Conservation (phyloP, 2,888 invertebrate species). For the Andricus curvator region DNA sequence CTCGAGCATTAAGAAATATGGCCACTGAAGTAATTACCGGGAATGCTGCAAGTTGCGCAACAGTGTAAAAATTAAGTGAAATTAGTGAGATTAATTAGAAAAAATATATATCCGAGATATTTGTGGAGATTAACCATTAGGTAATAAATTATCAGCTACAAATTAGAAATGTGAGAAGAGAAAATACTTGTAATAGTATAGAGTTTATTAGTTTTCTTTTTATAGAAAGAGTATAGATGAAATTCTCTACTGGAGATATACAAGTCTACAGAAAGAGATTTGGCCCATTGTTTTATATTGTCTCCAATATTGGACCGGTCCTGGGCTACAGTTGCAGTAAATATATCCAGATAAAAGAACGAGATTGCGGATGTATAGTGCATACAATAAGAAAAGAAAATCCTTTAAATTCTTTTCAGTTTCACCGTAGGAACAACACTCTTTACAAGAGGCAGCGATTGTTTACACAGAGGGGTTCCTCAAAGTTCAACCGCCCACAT, state of each 20-base stretch:
- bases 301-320: not conserved
- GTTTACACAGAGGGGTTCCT: constrained; percentile 15
- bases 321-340: constrained; percentile 13
- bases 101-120: not conserved
- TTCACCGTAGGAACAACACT: constrained; percentile 25
- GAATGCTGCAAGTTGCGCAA: not conserved
- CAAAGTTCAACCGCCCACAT: constrained; percentile 26
- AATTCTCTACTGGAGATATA: not conserved
- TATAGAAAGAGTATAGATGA: not conserved
- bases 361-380: not conserved
- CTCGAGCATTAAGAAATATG: not conserved
- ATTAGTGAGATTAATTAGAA: not conserved
- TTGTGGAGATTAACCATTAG: not conserved
- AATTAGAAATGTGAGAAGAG: constrained; percentile 3
- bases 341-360: constrained; percentile 5
- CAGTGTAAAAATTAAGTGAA: not conserved
- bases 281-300: not conserved
- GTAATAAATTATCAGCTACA: constrained; percentile 1
- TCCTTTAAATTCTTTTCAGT: constrained; percentile 22
- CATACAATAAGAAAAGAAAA: not conserved
- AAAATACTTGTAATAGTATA: constrained; percentile 4
- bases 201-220: not conserved
- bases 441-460: constrained; percentile 16
- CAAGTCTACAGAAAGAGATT: constrained; percentile 6
- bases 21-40: not conserved